phyloP scores from a whole-genome alignment of 2,797 vertebrate species.

The Darevskia mixta region DNA sequence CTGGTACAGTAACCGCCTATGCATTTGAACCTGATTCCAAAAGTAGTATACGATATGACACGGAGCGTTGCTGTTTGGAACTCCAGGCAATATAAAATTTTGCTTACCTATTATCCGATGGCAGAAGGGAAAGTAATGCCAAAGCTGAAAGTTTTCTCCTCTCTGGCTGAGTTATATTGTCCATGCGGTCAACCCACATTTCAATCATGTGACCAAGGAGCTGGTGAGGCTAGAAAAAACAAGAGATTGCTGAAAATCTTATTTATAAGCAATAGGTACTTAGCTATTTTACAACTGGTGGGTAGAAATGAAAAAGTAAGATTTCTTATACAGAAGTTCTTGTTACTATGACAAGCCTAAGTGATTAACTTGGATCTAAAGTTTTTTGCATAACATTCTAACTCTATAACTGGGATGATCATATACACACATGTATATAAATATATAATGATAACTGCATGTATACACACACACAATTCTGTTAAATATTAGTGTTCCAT shows the following conservation, averaged over 20 bases:
- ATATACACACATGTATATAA: neutral
- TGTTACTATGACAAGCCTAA: neutral
- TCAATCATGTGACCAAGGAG: constrained; percentile 93
- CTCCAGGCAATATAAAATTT: neutral
- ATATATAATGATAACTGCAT: neutral
- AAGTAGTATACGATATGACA: neutral
- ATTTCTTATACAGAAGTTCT: neutral
- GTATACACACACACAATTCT: neutral
- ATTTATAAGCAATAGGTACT: neutral
- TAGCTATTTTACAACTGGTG: neutral
- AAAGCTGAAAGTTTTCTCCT: constrained; percentile 96
- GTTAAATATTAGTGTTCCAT: neutral
- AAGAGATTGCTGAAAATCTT: neutral
- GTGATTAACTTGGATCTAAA: neutral
- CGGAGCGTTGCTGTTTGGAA: neutral
- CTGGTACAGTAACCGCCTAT: neutral
- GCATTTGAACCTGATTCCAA: neutral
- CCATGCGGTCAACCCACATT: constrained; percentile 99
- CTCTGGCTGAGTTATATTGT: constrained; percentile 98
- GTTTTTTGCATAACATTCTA: neutral
- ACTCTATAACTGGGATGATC: neutral
- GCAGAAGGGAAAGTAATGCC: constrained; percentile 93
- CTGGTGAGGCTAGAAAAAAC: constrained; percentile 85
- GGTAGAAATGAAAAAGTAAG: neutral
- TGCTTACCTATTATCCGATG: constrained; percentile 91